Evolutionary conservation across 2,797 vertebrate species (phyloP).

Genomic region (Poeciliopsis turneri): DNA sequence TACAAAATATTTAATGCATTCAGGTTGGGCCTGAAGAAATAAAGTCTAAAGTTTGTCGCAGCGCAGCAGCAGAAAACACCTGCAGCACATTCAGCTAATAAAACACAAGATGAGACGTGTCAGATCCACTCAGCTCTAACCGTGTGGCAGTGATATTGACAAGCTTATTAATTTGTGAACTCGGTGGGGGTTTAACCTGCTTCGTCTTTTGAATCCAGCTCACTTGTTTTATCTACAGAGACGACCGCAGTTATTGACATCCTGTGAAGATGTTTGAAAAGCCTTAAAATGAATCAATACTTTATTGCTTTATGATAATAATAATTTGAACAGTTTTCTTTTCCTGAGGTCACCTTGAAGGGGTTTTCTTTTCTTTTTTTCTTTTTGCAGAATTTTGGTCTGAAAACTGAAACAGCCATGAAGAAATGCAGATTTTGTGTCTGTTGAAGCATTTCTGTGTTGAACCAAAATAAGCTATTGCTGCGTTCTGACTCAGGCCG

Average conservation of each 20-base stretch:
- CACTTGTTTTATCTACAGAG: not conserved
- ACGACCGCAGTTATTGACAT: not conserved
- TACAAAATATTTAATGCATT: not conserved
- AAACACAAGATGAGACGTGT: not conserved
- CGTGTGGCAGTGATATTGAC: not conserved
- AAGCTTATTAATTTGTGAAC: not conserved
- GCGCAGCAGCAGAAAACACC: not conserved
- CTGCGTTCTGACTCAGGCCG: not conserved
- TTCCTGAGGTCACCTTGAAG: not conserved
- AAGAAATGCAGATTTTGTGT: not conserved
- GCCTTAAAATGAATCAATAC: not conserved
- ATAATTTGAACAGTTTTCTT: not conserved
- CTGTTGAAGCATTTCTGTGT: not conserved
- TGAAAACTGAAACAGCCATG: not conserved
- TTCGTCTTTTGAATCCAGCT: not conserved
- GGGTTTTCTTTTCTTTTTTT: too few relatives aligned
- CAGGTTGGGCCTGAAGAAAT: not conserved
- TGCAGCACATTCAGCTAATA: not conserved
- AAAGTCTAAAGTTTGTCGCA: not conserved
- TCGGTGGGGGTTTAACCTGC: not conserved
- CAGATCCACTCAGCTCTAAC: not conserved
- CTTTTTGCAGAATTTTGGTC: not conserved
- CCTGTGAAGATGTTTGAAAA: not conserved
- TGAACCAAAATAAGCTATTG: not conserved
- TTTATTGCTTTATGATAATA: not conserved